A percentile compares a stretch with the other conserved stretches of the same genome.
phyloP scores from a whole-genome alignment of 2,113 vertebrate species.

The Cyanoramphus novaezelandiae region DNA sequence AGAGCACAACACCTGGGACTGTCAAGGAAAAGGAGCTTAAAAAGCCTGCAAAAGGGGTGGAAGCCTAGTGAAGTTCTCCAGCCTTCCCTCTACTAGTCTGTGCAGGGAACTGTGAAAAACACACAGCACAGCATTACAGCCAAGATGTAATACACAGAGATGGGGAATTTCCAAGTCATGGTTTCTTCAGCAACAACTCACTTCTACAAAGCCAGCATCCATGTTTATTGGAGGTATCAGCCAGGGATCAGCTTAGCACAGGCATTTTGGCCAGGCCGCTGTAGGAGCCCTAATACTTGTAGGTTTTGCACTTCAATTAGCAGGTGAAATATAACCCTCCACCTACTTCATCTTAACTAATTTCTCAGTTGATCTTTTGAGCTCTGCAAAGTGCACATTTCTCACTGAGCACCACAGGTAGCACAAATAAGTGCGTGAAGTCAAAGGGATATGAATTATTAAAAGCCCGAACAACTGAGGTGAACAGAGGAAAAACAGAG shows the following conservation, averaged over 20 bases:
- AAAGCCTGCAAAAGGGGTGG: background rate
- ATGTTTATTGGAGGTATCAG: background rate
- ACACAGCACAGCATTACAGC: background rate
- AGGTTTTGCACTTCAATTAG: constrained; percentile 1
- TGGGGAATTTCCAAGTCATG: background rate
- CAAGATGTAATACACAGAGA: background rate
- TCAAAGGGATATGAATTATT: constrained; percentile 53
- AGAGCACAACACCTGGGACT: background rate
- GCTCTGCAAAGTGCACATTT: constrained; percentile 28
- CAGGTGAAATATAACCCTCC: constrained; percentile 8
- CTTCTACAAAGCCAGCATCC: background rate
- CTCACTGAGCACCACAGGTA: constrained; percentile 38
- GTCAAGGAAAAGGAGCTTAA: background rate
- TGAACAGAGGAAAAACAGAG: background rate
- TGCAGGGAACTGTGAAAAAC: background rate
- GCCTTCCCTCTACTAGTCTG: background rate
- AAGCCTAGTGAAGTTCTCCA: background rate
- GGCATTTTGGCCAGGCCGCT: background rate
- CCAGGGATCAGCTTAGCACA: background rate
- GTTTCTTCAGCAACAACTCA: background rate
- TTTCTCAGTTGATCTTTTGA: constrained; percentile 46
- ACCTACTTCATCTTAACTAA: background rate
- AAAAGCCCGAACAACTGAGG: constrained; percentile 23
- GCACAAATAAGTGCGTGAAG: constrained; percentile 13
- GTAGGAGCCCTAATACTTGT: background rate